A percentile compares a stretch with the other conserved stretches of the same genome.
Evolutionary conservation across 2,113 vertebrate genomes (phyloP).

Genomic region (Odobenus rosmarus): DNA sequence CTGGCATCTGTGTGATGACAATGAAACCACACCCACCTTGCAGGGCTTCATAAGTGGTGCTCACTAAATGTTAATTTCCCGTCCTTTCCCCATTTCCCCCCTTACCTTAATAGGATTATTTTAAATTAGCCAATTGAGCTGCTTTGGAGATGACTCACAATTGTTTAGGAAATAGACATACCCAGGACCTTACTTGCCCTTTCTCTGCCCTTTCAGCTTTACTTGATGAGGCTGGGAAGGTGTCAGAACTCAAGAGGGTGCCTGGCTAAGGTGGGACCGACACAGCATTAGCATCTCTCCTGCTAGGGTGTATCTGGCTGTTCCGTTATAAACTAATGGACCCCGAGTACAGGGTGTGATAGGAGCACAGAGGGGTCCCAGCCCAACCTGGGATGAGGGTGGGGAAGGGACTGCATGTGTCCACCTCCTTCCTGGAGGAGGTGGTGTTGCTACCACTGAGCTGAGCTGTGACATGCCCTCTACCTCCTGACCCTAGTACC

Average conservation of each 20-base stretch:
- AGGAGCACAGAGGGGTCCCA: background rate
- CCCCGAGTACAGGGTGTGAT: background rate
- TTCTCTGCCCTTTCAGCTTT: background rate
- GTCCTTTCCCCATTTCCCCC: too few relatives aligned
- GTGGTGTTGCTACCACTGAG: background rate
- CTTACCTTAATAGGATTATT: background rate
- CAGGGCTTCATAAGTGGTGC: background rate
- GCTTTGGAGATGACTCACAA: constrained; percentile 44
- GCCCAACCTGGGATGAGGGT: background rate
- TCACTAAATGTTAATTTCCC: constrained; percentile 11
- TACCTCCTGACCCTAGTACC: background rate
- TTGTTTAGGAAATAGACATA: constrained; percentile 30
- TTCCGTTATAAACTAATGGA: background rate
- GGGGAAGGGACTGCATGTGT: background rate
- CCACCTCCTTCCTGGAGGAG: background rate
- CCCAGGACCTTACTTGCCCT: background rate
- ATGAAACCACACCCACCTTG: background rate
- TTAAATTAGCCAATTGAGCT: constrained; percentile 22
- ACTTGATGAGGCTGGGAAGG: background rate
- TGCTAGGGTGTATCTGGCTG: background rate
- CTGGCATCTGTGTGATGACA: background rate
- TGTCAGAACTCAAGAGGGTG: constrained; percentile 7
- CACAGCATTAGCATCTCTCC: too few relatives aligned
- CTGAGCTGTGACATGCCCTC: background rate
- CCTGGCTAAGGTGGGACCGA: background rate